Evolutionary conservation across 2,888 invertebrate genomes (phyloP).

Genomic region (Epinotia bilunana): DNA sequence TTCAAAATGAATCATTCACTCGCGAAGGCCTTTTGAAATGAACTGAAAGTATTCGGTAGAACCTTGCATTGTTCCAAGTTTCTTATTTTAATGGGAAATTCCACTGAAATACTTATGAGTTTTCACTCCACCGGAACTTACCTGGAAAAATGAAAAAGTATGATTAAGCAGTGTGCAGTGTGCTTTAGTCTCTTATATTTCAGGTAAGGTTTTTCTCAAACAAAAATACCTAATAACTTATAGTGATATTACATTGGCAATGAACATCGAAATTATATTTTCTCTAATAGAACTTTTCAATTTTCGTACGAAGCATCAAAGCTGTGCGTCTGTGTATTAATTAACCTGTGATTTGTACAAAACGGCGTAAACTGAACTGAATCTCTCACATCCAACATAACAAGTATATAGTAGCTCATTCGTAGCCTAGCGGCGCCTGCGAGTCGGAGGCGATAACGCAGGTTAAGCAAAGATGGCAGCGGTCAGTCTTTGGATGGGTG

Average conservation of each 20-base stretch:
- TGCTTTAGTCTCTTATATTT: not conserved
- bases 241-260: not conserved
- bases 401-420: no score
- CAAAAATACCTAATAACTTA: not conserved
- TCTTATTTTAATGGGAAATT: conserved; percentile 65
- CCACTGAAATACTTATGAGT: conserved; percentile 58
- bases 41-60: conserved; percentile 55
- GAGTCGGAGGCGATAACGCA: no score
- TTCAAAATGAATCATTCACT: conserved; percentile 49
- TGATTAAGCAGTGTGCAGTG: conserved; percentile 3
- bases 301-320: conserved; percentile 12
- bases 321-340: not conserved
- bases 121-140: conserved; percentile 60
- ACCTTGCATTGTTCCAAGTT: conserved; percentile 61
- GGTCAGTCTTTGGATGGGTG: no score
- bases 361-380: conserved; percentile 29
- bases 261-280: not conserved
- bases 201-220: no score
- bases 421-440: no score
- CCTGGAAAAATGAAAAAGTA: conserved; percentile 68
- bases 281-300: not conserved
- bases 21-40: conserved; percentile 53
- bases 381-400: not conserved
- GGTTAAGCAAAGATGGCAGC: no score
- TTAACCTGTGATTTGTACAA: conserved; percentile 24